Conservation (phyloP, 1,140 invertebrate species). For the Drosophila carrolli region DNA sequence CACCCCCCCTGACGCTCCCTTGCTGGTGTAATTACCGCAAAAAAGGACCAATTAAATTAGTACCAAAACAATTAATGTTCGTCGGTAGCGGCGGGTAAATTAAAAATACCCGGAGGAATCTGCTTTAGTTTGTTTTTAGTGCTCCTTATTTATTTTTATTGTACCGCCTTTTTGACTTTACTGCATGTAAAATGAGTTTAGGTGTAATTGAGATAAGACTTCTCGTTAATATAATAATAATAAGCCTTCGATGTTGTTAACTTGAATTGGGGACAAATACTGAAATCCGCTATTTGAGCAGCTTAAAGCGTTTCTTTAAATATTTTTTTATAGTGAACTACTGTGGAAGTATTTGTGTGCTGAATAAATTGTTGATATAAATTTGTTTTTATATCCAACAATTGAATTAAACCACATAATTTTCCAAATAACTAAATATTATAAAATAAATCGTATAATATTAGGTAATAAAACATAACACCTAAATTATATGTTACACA, state of each 20-base stretch:
- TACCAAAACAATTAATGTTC: conserved; percentile 55
- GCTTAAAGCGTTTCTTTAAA: too few species aligned
- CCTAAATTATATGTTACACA: not conserved
- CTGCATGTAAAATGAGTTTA: conserved; percentile 15
- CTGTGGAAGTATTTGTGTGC: too few species aligned
- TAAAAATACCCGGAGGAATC: conserved; percentile 2
- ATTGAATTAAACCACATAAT: too few species aligned
- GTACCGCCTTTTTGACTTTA: conserved; percentile 6
- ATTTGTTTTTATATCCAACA: too few species aligned
- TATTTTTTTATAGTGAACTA: too few species aligned
- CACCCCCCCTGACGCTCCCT: not conserved
- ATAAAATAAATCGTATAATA: too few species aligned
- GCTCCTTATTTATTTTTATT: conserved; percentile 40
- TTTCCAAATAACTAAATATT: too few species aligned
- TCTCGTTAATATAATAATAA: not conserved
- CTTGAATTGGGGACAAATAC: not conserved
- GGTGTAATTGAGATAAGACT: conserved; percentile 1
- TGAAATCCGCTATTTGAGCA: not conserved
- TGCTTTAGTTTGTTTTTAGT: conserved; percentile 21
- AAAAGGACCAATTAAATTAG: conserved; percentile 68
- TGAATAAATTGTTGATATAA: too few species aligned
- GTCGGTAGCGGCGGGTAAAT: conserved; percentile 4
- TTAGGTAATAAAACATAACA: too few species aligned
- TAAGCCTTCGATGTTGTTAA: conserved; percentile 6
- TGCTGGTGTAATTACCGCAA: conserved; percentile 55